These are phyloP conservation scores for Perca flavescens DNA, from an alignment of 2,113 vertebrate species.

Conservation along the genomic window DNA sequence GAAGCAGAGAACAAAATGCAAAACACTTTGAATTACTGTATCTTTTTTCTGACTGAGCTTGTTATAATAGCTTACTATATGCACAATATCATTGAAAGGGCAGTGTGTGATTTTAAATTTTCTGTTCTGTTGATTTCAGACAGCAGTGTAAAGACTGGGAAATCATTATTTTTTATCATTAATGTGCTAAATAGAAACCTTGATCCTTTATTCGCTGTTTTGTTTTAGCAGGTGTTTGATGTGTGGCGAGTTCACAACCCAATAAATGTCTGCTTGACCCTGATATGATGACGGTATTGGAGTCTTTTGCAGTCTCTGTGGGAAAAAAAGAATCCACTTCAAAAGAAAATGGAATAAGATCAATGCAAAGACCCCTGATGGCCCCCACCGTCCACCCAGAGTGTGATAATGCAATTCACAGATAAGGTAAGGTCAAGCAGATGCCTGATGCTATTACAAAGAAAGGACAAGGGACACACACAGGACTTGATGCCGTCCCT, in stretches of 20 bases:
- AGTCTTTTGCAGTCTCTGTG: conserved; percentile 18
- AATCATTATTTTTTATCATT: background rate
- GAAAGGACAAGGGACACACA: conserved; percentile 46
- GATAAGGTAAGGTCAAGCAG: conserved; percentile 68
- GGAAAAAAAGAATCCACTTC: conserved; percentile 54
- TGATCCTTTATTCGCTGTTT: conserved; percentile 4
- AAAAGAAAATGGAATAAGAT: conserved; percentile 56
- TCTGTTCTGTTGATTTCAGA: conserved; percentile 1
- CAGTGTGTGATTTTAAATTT: background rate
- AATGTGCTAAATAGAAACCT: background rate
- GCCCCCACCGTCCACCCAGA: conserved; percentile 34
- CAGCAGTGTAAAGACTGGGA: background rate
- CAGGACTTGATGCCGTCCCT: conserved; percentile 42
- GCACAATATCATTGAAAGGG: background rate
- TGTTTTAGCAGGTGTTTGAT: conserved; percentile 1
- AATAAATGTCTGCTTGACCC: conserved; percentile 22
- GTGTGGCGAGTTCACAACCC: conserved; percentile 6
- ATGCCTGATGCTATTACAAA: conserved; percentile 60
- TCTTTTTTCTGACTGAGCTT: background rate
- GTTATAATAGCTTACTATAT: background rate
- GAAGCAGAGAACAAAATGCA: background rate
- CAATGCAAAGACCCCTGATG: conserved; percentile 48
- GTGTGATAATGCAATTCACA: conserved; percentile 60
- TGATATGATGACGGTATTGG: conserved; percentile 13
- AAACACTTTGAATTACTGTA: background rate